Conservation (phyloP, 2,888 invertebrate genomes). For the Scaptodrosophila latifasciaeformis region DNA sequence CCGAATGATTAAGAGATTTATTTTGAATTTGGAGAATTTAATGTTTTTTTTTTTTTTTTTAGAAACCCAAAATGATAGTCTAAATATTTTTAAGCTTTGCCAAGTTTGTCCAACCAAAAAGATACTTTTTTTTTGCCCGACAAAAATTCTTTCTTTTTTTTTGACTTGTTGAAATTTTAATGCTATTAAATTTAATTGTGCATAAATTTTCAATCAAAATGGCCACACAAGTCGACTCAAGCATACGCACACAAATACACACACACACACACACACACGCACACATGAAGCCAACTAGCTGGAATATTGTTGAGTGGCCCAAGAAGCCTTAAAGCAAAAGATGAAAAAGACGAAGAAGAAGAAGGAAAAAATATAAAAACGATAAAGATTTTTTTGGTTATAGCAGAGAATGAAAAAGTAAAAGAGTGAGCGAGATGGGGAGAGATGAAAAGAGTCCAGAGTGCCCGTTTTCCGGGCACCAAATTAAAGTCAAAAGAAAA, state of each 20-base stretch:
- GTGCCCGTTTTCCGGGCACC: no score
- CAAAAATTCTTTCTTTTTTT: no score
- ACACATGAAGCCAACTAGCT: background rate
- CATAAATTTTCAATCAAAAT: slow-evolving; percentile 47
- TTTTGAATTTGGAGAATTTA: no score
- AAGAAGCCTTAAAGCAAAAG: background rate
- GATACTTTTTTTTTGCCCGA: no score
- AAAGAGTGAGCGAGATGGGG: background rate
- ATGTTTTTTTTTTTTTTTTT: no score
- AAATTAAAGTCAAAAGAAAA: no score
- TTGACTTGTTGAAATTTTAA: slow-evolving; percentile 22
- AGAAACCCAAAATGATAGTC: no score
- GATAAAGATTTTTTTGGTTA: no score
- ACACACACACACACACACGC: background rate
- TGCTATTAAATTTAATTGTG: slow-evolving; percentile 52
- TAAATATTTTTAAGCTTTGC: no score
- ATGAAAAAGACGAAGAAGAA: background rate
- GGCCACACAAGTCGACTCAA: slow-evolving; percentile 1
- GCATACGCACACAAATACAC: background rate
- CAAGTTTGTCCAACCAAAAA: no score
- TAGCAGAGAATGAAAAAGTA: background rate
- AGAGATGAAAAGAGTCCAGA: background rate
- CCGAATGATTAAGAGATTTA: no score
- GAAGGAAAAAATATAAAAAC: background rate
- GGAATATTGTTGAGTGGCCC: background rate